Percentiles rank a stretch among this genome's conserved stretches.
These are phyloP conservation scores for Neotoma lepida DNA, from an alignment of 2,113 vertebrate species.

Conservation along the genomic window DNA sequence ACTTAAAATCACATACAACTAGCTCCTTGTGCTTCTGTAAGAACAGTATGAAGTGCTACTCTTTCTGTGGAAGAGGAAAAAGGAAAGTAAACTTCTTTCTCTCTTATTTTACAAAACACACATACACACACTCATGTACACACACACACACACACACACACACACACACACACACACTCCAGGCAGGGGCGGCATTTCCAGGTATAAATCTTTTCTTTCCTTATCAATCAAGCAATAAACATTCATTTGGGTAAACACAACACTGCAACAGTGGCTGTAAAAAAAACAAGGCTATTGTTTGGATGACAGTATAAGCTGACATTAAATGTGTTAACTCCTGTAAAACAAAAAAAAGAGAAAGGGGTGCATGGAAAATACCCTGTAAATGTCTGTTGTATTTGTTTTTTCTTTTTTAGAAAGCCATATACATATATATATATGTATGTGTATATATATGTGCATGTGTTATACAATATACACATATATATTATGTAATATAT, in stretches of 20 bases:
- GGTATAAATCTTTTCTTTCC: background rate
- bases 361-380: background rate
- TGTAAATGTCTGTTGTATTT: background rate
- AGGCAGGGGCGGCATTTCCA: background rate
- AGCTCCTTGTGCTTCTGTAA: background rate
- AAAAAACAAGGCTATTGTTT: background rate
- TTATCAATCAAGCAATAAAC: slow-evolving; percentile 13
- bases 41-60: background rate
- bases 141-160: background rate
- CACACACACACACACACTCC: background rate
- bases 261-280: background rate
- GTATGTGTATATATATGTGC: background rate
- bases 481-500: too few species aligned
- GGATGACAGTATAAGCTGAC: background rate
- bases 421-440: background rate
- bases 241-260: background rate
- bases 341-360: background rate
- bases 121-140: background rate
- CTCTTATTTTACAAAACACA: background rate
- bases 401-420: slow-evolving; percentile 29
- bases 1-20: slow-evolving; percentile 69
- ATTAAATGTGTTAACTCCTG: background rate
- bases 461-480: background rate
- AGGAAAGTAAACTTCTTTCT: background rate
- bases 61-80: background rate